Base-by-base conservation (phyloP, 2,113 vertebrate species). In the Caretta caretta region DNA sequence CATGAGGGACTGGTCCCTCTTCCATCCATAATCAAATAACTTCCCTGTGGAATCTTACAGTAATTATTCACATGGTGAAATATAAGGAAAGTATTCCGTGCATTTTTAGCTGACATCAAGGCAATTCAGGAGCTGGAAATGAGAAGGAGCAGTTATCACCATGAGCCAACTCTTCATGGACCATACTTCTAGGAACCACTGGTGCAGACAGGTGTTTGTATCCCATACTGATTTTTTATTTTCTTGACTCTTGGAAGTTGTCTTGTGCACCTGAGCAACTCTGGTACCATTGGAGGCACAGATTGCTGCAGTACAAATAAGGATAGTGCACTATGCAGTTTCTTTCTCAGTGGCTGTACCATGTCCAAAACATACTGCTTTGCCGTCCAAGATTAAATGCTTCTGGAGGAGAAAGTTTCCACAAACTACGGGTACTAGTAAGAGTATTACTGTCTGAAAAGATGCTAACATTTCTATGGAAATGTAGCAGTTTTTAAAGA, bases 281-380 rank as follows among this genome's bases (percentile, higher is more conserved):
- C 42, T 56, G 1, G 0, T 56, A 79, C 85, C 80, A 51, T 46
- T 76, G 14, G 42, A 75, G 11, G 20, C 8, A 46, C 75, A 76
- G 27, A 46, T 25, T 78, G 83, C 13, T 53, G 38, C 14, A 56
- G 50, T 11, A 54, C 53, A 29, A 72, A 59, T 24, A n/a, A 87
- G 50, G 53, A 11, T 38, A 46, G 54, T 27, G 38, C 46, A 57
- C 56, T 0, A 0, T 31, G 20, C 0, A 0, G 65, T 0, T 1
- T 79, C 27, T 10, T 27, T 83, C 38, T 48, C 79, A 35, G 90
- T 0, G 2, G 0, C 29, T n/a, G 56, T 46, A 4, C 65, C 51
- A 76, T 14, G 31, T 1, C 46, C 25, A 50, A n/a, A 20, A 56
- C 35, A 20, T 16, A 35, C 24, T 88, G 25, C 6, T 85, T 46